Base-by-base conservation (phyloP, 1,140 invertebrate species). In the Papilio dardanus region DNA sequence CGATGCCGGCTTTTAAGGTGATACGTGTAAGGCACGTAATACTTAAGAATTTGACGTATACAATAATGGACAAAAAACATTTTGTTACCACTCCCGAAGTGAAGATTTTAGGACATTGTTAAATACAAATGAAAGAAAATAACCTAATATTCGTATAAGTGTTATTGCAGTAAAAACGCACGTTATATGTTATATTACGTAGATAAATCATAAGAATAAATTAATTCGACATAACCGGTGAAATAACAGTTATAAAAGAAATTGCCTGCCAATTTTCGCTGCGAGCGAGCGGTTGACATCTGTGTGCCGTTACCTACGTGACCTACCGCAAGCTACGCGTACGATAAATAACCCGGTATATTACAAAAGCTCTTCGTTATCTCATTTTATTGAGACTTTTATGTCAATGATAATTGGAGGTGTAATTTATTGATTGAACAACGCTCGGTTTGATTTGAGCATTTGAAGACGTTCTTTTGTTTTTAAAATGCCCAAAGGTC, bases 191-290 rank as follows among this genome's bases (percentile, higher is more conserved):
- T 37, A 35, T 35, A 58, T 58, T 58, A 58, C 50, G 8, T 6
- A 28, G 2, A 28, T 24, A 28, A 58, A 24, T 58, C 50, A 58
- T 21, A 24, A 2, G 12, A 68, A 68, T 68, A 16, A 68, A 35
- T 42, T 40, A 58, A 50, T 21, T 50, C 21, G 21, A 58, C 35
- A 12, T 40, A 68, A 35, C n/a, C 31, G 24, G 35, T 33, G 12
- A 35, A 69, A 69, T 40, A 40, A 69, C 31, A 24, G 67, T 21
- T 69, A 40, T 69, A 66, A 62, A 62, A 62, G 54, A 62, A 62
- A 66, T 66, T 66, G 31, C 33, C 31, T 24, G 67, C 21, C 21
- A 69, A 69, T 69, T 69, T 69, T 69, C 67, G 35, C 67, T 28
- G 67, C 35, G 21, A 19, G 65, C 67, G 21, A 33, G 31, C 28